A percentile compares a stretch with the other conserved stretches of the same genome.
phyloP scores from a whole-genome alignment of 2,113 vertebrate genomes.

The Phocoena sinus region DNA sequence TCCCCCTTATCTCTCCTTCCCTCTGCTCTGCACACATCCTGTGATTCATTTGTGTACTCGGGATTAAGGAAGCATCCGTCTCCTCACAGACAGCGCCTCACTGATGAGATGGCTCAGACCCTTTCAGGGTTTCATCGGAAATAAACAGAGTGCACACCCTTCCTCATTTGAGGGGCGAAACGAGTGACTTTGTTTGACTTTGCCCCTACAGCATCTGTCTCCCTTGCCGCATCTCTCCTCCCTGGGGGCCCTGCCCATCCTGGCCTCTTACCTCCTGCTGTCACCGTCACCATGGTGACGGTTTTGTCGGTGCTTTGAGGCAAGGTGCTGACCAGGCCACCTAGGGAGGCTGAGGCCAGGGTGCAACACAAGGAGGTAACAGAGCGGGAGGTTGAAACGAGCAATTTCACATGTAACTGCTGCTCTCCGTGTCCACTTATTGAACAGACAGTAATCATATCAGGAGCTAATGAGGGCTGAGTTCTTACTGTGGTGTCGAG shows the following conservation, averaged over 20 bases:
- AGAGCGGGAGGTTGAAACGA: background rate
- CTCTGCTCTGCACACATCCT: background rate
- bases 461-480: background rate
- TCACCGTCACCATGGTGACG: rapidly evolving
- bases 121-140: background rate
- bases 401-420: rapidly evolving
- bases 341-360: background rate
- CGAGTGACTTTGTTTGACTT: background rate
- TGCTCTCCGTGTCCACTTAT: rapidly evolving
- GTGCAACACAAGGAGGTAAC: background rate
- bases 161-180: background rate
- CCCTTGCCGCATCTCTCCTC: background rate
- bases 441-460: background rate
- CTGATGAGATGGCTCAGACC: background rate
- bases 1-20: too few species aligned
- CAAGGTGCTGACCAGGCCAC: rapidly evolving
- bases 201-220: background rate
- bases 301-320: too few species aligned
- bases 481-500: background rate
- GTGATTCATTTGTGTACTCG: background rate
- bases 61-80: background rate
- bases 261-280: rapidly evolving
- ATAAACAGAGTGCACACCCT: background rate
- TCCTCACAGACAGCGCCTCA: background rate
- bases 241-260: background rate